Conservation (phyloP, 2,888 invertebrate genomes). For the Pecten maximus region DNA sequence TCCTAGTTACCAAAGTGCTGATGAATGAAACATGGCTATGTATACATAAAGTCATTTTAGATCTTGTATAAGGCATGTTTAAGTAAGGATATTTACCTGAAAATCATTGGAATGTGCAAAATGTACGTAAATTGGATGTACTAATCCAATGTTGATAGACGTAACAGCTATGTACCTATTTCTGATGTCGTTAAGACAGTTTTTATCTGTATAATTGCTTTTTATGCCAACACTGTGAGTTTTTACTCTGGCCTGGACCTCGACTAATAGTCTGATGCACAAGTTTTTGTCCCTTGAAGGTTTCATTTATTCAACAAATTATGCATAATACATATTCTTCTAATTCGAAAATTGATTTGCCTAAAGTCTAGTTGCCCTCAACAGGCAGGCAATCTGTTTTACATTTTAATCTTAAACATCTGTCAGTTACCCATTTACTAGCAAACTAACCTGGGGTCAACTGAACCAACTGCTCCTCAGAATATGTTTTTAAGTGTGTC, state of each 20-base stretch:
- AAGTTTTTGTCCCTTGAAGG: background rate
- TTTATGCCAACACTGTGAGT: background rate
- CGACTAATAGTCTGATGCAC: constrained; percentile 13
- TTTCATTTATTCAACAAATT: background rate
- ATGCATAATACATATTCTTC: background rate
- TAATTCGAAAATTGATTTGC: background rate
- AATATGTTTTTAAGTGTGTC: too few species aligned
- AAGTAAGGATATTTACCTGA: too few species aligned
- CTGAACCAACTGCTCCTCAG: too few species aligned
- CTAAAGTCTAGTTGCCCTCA: background rate
- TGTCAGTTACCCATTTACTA: background rate
- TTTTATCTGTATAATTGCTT: background rate
- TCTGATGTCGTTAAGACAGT: background rate
- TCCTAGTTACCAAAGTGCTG: too few species aligned
- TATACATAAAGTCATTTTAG: too few species aligned
- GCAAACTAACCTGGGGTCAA: background rate
- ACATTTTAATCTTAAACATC: background rate
- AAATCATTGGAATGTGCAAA: too few species aligned
- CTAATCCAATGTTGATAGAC: too few species aligned
- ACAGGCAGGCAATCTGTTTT: background rate
- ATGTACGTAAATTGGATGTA: too few species aligned
- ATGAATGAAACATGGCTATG: too few species aligned
- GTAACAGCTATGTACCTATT: background rate
- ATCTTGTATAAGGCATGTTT: too few species aligned
- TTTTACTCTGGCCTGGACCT: background rate